A percentile compares a stretch with the other conserved stretches of the same genome.
Evolutionary conservation across 2,113 vertebrate genomes (phyloP).

Genomic region (Actenoides lindsayi): DNA sequence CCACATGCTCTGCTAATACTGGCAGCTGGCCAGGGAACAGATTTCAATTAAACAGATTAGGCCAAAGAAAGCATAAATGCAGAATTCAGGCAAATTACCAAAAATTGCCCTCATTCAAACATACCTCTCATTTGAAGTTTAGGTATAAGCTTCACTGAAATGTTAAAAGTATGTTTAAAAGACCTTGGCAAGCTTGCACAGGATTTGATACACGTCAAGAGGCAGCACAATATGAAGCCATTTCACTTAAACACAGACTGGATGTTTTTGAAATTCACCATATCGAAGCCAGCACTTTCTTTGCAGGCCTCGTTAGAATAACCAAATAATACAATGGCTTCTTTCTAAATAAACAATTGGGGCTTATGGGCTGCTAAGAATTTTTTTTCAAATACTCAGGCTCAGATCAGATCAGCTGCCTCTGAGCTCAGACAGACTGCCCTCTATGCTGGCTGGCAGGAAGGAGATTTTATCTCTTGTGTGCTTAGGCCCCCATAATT

Average conservation of each 20-base stretch:
- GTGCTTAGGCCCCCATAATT: conserved; percentile 81
- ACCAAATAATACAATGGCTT: conserved; percentile 86
- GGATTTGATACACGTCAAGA: conserved; percentile 70
- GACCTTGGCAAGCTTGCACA: conserved; percentile 63
- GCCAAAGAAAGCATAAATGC: conserved; percentile 77
- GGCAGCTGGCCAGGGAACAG: conserved; percentile 68
- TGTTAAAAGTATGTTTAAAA: conserved; percentile 67
- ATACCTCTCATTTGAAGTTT: conserved; percentile 58
- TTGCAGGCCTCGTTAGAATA: conserved; percentile 81
- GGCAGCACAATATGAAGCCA: conserved; percentile 76
- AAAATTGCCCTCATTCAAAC: conserved; percentile 58
- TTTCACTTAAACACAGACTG: conserved; percentile 78
- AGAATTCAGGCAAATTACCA: conserved; percentile 74
- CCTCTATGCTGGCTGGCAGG: conserved; percentile 74
- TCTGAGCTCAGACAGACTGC: conserved; percentile 76
- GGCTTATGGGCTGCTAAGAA: conserved; percentile 78
- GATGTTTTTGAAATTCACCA: conserved; percentile 80
- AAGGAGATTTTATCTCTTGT: conserved; percentile 80
- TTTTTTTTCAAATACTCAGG: conserved; percentile 64
- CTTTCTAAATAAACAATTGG: conserved; percentile 92
- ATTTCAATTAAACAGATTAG: conserved; percentile 79
- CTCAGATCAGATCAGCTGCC: conserved; percentile 73
- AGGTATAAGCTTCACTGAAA: conserved; percentile 70
- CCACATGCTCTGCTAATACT: conserved; percentile 59
- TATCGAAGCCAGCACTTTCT: conserved; percentile 76